phyloP scores from a whole-genome alignment of 2,113 vertebrate genomes.

The Siniperca knerii region DNA sequence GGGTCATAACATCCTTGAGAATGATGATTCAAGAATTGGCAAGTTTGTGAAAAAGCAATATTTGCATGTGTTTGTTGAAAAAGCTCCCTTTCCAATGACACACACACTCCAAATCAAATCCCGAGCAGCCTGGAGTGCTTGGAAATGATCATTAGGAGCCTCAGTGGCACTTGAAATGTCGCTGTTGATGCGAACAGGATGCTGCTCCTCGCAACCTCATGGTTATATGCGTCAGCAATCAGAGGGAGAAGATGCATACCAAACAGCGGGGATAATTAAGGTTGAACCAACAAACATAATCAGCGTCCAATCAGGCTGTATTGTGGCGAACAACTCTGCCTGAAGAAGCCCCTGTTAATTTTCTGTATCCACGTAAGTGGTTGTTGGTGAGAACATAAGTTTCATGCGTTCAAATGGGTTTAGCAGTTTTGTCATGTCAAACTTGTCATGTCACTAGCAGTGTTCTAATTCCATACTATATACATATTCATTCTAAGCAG shows the following conservation, averaged over 20 bases:
- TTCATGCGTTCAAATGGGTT: not conserved
- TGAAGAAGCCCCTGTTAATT: constrained; percentile 46
- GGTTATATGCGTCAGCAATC: constrained; percentile 58
- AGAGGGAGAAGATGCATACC: constrained; percentile 48
- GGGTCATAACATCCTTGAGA: constrained; percentile 11
- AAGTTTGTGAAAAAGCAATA: constrained; percentile 7
- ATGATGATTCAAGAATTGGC: constrained; percentile 30
- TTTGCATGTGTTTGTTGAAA: constrained; percentile 13
- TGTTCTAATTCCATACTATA: not conserved
- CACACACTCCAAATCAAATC: constrained; percentile 53
- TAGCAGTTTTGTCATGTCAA: not conserved
- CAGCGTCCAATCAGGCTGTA: constrained; percentile 69
- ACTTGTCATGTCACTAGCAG: not conserved
- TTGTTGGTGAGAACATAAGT: constrained; percentile 13
- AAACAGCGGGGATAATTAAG: constrained; percentile 65
- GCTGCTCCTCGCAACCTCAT: constrained; percentile 26
- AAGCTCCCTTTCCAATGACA: constrained; percentile 10
- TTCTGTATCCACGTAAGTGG: constrained; percentile 18
- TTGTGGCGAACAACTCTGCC: constrained; percentile 54
- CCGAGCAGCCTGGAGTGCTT: constrained; percentile 48
- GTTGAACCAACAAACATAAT: constrained; percentile 75
- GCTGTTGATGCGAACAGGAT: constrained; percentile 36
- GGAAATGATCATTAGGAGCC: constrained; percentile 60
- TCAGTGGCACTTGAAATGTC: constrained; percentile 56
- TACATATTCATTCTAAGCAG: not conserved